Percentiles rank a stretch among this genome's conserved stretches.
phyloP scores from a whole-genome alignment of 2,113 vertebrate species.

The Spizaetus ornatus region DNA sequence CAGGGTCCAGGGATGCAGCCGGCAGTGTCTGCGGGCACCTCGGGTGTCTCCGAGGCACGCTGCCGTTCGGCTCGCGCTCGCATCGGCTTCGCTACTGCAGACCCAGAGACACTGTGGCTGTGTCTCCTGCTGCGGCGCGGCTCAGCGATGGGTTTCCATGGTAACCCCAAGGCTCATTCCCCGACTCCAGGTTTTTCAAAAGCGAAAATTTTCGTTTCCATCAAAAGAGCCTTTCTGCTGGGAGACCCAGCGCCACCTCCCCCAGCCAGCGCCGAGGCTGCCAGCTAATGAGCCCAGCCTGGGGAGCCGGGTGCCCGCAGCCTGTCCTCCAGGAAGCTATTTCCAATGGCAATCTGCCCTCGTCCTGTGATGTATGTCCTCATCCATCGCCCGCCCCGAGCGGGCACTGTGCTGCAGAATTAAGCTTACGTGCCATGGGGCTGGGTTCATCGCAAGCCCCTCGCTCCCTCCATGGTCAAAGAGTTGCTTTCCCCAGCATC shows the following conservation, averaged over 20 bases:
- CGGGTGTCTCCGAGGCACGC: background rate
- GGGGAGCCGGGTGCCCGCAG: background rate
- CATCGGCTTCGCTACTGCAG: background rate
- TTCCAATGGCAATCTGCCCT: background rate
- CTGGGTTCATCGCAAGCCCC: background rate
- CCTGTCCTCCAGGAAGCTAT: background rate
- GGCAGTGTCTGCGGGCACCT: rapidly evolving
- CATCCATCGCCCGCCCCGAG: rapidly evolving
- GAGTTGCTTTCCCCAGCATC: background rate
- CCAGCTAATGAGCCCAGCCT: background rate
- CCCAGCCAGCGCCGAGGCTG: background rate
- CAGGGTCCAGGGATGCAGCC: background rate
- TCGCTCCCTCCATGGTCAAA: rapidly evolving
- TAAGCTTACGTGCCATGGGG: rapidly evolving
- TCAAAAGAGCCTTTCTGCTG: constrained; percentile 80
- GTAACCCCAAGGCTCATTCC: constrained; percentile 71
- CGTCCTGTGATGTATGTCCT: rapidly evolving
- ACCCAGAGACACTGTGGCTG: constrained; percentile 61
- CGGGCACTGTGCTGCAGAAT: rapidly evolving
- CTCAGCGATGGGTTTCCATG: constrained; percentile 78
- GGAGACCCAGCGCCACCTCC: constrained; percentile 59
- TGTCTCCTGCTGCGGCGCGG: background rate
- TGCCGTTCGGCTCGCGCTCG: rapidly evolving
- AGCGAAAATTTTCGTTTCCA: constrained; percentile 76
- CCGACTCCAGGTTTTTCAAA: constrained; percentile 69